Conservation (phyloP, 2,888 invertebrate species). For the Scaptomyza parva region DNA sequence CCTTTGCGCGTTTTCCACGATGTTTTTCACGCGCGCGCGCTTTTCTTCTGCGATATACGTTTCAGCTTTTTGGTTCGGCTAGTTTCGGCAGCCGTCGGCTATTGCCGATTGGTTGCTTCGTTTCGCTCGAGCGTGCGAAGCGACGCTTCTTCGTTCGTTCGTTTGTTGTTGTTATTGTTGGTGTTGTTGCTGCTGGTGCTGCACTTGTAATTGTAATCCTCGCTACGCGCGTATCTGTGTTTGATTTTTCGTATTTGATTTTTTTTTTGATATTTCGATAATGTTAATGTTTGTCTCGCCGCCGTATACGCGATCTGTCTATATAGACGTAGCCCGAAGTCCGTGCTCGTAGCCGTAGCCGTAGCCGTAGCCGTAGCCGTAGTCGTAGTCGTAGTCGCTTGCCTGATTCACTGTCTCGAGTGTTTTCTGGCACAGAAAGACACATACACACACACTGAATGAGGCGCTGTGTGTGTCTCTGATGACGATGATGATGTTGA, state of each 20-base stretch:
- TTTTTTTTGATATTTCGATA: constrained; percentile 49
- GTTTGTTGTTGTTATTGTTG: constrained; percentile 27
- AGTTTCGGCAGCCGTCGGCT: constrained; percentile 51
- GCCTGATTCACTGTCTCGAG: constrained; percentile 75
- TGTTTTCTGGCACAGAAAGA: constrained; percentile 77
- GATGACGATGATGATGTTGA: constrained; percentile 73
- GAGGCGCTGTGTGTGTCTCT: constrained; percentile 54
- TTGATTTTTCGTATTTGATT: constrained; percentile 33
- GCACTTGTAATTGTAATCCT: constrained; percentile 79
- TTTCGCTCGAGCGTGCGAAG: constrained; percentile 47
- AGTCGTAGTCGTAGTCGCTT: constrained; percentile 25
- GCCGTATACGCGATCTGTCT: constrained; percentile 77
- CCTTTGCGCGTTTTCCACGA: constrained; percentile 58
- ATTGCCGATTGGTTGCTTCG: constrained; percentile 55
- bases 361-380: constrained; percentile 24
- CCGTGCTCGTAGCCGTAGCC: constrained; percentile 10
- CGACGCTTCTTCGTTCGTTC: constrained; percentile 41
- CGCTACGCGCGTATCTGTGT: constrained; percentile 58
- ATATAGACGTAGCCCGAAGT: constrained; percentile 65
- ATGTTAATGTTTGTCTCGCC: constrained; percentile 72
- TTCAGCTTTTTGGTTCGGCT: constrained; percentile 21
- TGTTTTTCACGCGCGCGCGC: constrained; percentile 71
- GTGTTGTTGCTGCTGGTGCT: constrained; percentile 11
- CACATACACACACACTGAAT: constrained; percentile 17
- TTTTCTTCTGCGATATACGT: constrained; percentile 52